These are phyloP conservation scores for Pandemis cinnamomeana DNA, from an alignment of 2,888 invertebrate species.

Conservation along the genomic window DNA sequence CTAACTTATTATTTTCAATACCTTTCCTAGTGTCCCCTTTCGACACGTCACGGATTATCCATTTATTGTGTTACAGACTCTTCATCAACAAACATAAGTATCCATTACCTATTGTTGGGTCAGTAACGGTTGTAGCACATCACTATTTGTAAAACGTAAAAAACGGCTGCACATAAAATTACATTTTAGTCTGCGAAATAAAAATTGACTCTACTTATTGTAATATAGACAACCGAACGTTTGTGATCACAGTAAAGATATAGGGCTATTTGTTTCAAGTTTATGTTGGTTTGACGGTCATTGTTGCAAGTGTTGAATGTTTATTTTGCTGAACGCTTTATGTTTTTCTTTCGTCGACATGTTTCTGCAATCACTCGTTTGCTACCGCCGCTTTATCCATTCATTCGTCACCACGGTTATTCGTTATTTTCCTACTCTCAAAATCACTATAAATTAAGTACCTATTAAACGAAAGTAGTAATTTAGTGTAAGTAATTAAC, in stretches of 20 bases:
- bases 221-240: conserved; percentile 10
- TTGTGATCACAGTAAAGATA: conserved; percentile 12
- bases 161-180: too few species aligned
- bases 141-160: too few species aligned
- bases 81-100: too few species aligned
- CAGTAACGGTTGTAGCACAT: too few species aligned
- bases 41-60: too few species aligned
- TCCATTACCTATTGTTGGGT: too few species aligned
- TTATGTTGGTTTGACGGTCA: not conserved
- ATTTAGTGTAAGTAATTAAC: not conserved
- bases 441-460: not conserved
- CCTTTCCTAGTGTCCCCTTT: too few species aligned
- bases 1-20: too few species aligned
- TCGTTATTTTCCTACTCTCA: not conserved
- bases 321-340: conserved; percentile 32
- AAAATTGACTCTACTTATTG: not conserved
- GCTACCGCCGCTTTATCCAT: conserved; percentile 30
- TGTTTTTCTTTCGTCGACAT: conserved; percentile 32
- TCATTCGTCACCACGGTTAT: conserved; percentile 11
- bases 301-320: conserved; percentile 27
- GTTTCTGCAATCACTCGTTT: conserved; percentile 24
- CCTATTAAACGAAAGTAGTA: not conserved
- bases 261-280: not conserved
- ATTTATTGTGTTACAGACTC: too few species aligned
- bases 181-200: too few species aligned